A percentile compares a stretch with the other conserved stretches of the same genome.
Conservation (phyloP, 2,113 vertebrate genomes). For the Erythrocebus patas region DNA sequence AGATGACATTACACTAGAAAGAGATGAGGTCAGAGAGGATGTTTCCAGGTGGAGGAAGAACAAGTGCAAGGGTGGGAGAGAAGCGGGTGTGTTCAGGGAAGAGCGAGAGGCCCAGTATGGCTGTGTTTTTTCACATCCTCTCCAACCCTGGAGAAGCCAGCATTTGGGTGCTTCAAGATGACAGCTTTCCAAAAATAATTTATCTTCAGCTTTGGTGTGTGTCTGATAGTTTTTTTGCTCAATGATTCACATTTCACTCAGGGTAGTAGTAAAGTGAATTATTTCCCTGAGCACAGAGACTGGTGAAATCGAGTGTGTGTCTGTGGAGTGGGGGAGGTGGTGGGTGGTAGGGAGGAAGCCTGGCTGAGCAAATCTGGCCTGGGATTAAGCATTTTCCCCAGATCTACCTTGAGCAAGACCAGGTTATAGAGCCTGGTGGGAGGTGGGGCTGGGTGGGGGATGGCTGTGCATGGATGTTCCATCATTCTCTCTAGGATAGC, state of each 20-base stretch:
- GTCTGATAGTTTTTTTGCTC: background rate
- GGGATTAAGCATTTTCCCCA: background rate
- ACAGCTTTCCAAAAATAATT: background rate
- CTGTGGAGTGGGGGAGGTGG: background rate
- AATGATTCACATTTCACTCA: background rate
- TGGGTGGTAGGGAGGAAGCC: background rate
- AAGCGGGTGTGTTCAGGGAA: background rate
- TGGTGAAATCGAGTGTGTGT: background rate
- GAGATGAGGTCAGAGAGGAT: background rate
- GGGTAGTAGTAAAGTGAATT: background rate
- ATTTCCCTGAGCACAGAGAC: background rate
- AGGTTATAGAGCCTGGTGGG: background rate
- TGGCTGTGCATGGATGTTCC: background rate
- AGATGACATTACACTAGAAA: background rate
- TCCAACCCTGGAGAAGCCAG: background rate
- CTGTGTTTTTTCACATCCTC: background rate
- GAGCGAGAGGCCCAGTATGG: fast-evolving
- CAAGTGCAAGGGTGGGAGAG: background rate
- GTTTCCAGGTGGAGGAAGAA: no score
- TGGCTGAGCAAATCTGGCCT: background rate
- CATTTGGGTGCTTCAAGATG: background rate
- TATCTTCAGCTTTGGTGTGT: background rate
- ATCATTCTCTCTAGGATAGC: background rate
- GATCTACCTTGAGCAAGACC: background rate
- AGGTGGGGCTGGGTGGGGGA: fast-evolving